A percentile compares a stretch with the other conserved stretches of the same genome.
Conservation (phyloP, 2,888 invertebrate species). For the Junonia oenone region DNA sequence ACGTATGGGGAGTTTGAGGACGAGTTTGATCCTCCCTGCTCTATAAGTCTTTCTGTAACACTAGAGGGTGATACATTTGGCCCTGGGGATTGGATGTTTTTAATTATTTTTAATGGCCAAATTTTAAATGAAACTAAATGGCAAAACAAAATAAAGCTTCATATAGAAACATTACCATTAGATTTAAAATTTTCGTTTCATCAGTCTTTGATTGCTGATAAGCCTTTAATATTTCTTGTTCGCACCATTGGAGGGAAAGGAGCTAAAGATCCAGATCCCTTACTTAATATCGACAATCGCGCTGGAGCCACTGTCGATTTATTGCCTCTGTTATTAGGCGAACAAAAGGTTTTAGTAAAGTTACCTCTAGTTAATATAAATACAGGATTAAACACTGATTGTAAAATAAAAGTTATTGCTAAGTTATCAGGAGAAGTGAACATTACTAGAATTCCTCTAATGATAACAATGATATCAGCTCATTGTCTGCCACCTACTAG, state of each 20-base stretch:
- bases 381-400: constrained; percentile 44
- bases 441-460: constrained; percentile 41
- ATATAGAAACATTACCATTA: constrained; percentile 38
- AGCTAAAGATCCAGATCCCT: constrained; percentile 53
- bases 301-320: constrained; percentile 62
- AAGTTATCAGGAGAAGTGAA: constrained; percentile 36
- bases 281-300: constrained; percentile 51
- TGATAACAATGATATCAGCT: constrained; percentile 58
- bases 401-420: constrained; percentile 43
- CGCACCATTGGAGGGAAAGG: constrained; percentile 45
- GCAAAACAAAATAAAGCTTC: constrained; percentile 36
- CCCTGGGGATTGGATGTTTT: constrained; percentile 44
- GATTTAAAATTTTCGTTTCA: constrained; percentile 44
- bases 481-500: constrained; percentile 56
- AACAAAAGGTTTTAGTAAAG: constrained; percentile 43
- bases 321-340: constrained; percentile 57
- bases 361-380: constrained; percentile 41
- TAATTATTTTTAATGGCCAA: constrained; percentile 46
- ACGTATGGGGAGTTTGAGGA: constrained; percentile 38
- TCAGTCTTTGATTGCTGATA: constrained; percentile 44
- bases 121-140: constrained; percentile 49
- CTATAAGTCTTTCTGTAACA: constrained; percentile 37
- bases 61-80: constrained; percentile 43
- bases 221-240: constrained; percentile 56
- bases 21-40: constrained; percentile 34